These are phyloP conservation scores for roundworm (Caenorhabditis elegans) DNA, from an alignment of 1,140 invertebrate species.

Conservation along the genomic window DNA sequence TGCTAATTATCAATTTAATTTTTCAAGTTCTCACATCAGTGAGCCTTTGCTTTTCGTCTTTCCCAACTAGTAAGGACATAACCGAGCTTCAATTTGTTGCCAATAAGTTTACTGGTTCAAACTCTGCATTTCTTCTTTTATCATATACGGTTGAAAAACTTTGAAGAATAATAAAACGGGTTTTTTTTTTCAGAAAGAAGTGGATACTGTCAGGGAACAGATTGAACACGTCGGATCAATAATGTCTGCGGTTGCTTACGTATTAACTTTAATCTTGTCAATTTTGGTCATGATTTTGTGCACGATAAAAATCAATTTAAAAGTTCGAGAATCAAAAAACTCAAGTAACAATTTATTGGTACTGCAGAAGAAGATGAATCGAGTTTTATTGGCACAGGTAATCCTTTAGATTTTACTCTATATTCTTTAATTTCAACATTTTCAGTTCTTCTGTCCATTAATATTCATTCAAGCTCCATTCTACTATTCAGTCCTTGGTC, in stretches of 20 bases:
- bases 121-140: neutral
- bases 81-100: neutral
- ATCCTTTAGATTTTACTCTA: neutral
- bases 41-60: neutral
- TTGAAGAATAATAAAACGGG: no score
- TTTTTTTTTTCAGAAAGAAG: neutral
- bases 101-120: neutral
- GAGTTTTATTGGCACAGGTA: neutral
- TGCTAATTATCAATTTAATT: neutral
- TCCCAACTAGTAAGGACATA: neutral
- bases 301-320: neutral
- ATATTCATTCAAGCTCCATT: constrained; percentile 14
- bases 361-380: constrained; percentile 1
- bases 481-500: neutral
- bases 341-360: neutral
- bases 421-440: neutral
- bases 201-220: neutral
- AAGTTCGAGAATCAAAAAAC: neutral
- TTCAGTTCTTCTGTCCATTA: neutral
- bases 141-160: neutral
- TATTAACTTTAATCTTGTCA: neutral
- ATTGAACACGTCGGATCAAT: neutral
- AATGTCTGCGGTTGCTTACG: neutral
- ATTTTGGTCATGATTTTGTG: neutral
- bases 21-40: neutral